Percentiles rank a stretch among this genome's conserved stretches.
phyloP scores from a whole-genome alignment of 2,113 vertebrate genomes.

The Zootoca vivipara region DNA sequence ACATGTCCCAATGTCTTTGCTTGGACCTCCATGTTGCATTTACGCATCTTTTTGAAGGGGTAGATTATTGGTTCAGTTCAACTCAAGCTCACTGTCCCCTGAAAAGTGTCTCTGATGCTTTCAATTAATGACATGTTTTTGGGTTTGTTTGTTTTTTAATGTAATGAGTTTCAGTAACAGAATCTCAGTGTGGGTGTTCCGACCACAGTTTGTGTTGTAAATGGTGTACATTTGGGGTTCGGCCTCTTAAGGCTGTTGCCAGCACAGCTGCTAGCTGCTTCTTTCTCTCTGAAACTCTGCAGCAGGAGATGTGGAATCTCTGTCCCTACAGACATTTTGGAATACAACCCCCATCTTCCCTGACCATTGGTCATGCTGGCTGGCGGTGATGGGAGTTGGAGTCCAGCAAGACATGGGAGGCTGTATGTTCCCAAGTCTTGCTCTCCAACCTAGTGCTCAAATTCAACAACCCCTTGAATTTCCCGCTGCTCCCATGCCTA shows the following conservation, averaged over 20 bases:
- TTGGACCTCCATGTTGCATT: background rate
- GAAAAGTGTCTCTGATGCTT: conserved; percentile 12
- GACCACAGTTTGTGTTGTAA: background rate
- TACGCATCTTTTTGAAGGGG: background rate
- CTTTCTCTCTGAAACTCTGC: background rate
- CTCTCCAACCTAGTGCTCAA: background rate
- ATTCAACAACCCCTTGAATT: background rate
- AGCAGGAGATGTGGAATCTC: background rate
- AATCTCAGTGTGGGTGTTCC: conserved; percentile 15
- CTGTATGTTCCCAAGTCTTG: too few species aligned
- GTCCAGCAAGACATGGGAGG: too few species aligned
- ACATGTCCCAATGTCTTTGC: background rate
- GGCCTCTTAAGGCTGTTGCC: background rate
- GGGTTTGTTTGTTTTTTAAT: background rate
- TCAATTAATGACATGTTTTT: background rate
- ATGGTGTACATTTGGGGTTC: background rate
- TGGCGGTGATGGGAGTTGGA: too few species aligned
- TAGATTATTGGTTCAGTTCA: background rate
- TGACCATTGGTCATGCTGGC: too few species aligned
- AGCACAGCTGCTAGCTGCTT: background rate
- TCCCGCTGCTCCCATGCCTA: too few species aligned
- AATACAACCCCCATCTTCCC: too few species aligned
- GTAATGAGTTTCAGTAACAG: background rate
- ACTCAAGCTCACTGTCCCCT: background rate
- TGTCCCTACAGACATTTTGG: too few species aligned